These are phyloP conservation scores for Pelobates fuscus DNA, from an alignment of 2,113 vertebrate genomes.

Conservation along the genomic window DNA sequence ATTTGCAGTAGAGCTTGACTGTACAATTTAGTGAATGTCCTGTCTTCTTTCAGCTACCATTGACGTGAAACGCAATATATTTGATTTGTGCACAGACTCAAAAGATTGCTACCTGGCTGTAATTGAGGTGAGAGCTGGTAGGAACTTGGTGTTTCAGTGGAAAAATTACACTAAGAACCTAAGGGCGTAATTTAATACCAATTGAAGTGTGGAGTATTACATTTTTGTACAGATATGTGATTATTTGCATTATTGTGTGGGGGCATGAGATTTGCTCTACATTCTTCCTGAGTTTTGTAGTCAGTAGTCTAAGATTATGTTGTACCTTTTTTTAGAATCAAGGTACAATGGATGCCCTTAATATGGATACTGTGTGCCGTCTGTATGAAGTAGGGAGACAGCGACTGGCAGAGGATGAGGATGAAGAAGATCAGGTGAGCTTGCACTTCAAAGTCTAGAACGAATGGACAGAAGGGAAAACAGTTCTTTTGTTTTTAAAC, in stretches of 20 bases:
- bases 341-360: slow-evolving; percentile 86
- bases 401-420: slow-evolving; percentile 94
- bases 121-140: slow-evolving; percentile 84
- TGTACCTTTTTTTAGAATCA: slow-evolving; percentile 79
- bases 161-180: not conserved
- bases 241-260: too few relatives aligned
- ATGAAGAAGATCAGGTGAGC: slow-evolving; percentile 94
- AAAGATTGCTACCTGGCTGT: slow-evolving; percentile 98
- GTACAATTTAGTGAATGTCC: too few relatives aligned
- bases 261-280: too few relatives aligned
- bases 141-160: too few relatives aligned
- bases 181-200: too few relatives aligned
- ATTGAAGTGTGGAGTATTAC: too few relatives aligned
- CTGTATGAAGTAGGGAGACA: slow-evolving; percentile 96
- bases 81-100: slow-evolving; percentile 97
- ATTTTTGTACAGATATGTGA: too few relatives aligned
- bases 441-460: not conserved
- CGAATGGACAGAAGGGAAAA: not conserved
- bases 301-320: too few relatives aligned
- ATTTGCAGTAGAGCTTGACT: too few relatives aligned
- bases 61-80: slow-evolving; percentile 97
- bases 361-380: slow-evolving; percentile 97
- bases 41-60: slow-evolving; percentile 83
- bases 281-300: too few relatives aligned
- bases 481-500: not conserved